Evolutionary conservation across 2,797 vertebrate species (phyloP), one percentile per base, ranked within the genome.

Genomic region (Mastacembelus armatus): DNA sequence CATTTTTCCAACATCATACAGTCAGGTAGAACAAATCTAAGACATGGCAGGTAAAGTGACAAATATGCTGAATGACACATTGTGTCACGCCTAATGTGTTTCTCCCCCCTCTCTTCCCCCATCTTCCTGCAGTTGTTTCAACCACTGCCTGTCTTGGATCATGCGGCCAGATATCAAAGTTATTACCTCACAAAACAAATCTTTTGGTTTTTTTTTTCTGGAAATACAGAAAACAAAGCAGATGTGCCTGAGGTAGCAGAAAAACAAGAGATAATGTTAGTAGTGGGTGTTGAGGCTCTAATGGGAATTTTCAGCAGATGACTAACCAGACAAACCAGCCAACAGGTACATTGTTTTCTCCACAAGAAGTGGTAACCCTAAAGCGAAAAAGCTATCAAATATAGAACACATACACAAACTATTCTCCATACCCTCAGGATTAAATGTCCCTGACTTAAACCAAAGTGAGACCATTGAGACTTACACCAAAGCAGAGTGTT

Each of bases 401-500:
- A 68, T 55, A 42, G 19, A 51, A 33, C 44, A 40, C 32, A 48
- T 19, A 3, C 27, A 35, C 56, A 56, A 63, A 48, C 24, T 45
- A 42, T 63, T 69, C 32, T 27, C 49, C 14, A 30, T 12, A 52
- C 65, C 38, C 48, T 27, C 2, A 21, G 33, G 69, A 81, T 66
- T 40, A 74, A 81, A 71, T 47, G 40, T 39, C 57, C 50, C 27
- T 0, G 16, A 58, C 65, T 72, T 56, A 50, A 80, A 74, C 69
- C 71, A 64, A 73, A 74, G 66, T 1, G 4, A 59, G 59, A 40
- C 74, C 84, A 8, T 15, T 10, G 74, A 78, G 79, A 77, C 36
- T 73, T 52, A 27, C 77, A 74, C 70, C 56, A 52, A 73, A 68
- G 60, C 64, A 2, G 45, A 72, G 78, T 59, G 78, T 60, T 68